A percentile compares a stretch with the other conserved stretches of the same genome.
Evolutionary conservation across 2,113 vertebrate genomes (phyloP).

Genomic region (Silurus asotus): DNA sequence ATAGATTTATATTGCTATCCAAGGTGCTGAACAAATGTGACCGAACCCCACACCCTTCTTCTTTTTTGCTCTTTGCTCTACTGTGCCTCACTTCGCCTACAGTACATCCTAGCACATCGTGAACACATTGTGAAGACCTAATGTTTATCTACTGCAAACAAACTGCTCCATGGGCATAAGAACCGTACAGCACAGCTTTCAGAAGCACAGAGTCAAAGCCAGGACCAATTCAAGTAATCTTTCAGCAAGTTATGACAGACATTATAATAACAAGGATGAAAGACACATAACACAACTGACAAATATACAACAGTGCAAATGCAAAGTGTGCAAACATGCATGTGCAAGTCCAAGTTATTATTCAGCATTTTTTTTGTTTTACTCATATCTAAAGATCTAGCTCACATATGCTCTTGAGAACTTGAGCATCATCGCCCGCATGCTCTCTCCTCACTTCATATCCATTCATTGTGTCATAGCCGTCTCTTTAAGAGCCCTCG

Average conservation of each 20-base stretch:
- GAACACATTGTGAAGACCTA: background rate
- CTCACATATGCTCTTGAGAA: background rate
- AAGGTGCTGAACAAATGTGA: conserved; percentile 60
- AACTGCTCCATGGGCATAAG: background rate
- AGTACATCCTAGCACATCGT: background rate
- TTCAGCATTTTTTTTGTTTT: too few species aligned
- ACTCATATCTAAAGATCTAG: background rate
- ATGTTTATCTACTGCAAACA: background rate
- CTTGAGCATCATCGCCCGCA: conserved; percentile 20
- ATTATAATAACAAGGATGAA: too few species aligned
- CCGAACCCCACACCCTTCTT: conserved; percentile 63
- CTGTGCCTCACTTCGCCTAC: background rate
- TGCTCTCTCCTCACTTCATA: conserved; percentile 8
- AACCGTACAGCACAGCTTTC: background rate
- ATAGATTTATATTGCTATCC: conserved; percentile 55
- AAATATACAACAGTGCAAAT: too few species aligned
- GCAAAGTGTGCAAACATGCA: too few species aligned
- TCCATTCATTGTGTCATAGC: conserved; percentile 53
- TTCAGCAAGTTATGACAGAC: too few species aligned
- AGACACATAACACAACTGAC: too few species aligned
- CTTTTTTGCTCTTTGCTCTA: background rate
- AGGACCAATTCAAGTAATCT: too few species aligned
- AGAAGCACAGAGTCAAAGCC: background rate
- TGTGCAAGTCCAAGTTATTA: too few species aligned
- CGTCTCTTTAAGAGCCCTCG: conserved; percentile 78